Conservation (phyloP, 1,140 invertebrate species). For the Uloborus diversus region DNA sequence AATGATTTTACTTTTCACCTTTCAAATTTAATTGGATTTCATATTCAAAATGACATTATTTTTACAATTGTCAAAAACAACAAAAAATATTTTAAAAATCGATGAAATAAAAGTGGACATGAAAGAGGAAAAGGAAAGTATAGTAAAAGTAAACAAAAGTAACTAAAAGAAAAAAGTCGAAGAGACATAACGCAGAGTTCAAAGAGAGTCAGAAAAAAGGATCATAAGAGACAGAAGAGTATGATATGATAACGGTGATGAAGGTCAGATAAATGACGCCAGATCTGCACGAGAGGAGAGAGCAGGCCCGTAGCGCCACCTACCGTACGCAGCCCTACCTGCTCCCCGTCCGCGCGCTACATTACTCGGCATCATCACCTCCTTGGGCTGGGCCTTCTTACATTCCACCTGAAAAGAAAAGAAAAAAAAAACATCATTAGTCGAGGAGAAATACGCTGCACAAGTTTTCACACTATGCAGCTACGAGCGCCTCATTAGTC, state of each 20-base stretch:
- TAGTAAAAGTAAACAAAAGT: too few species aligned
- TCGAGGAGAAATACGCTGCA: too few species aligned
- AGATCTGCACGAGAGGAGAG: slow-evolving; percentile 34
- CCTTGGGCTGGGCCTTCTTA: slow-evolving; percentile 99
- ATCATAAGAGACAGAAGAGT: too few species aligned
- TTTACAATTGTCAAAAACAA: too few species aligned
- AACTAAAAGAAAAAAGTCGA: background rate
- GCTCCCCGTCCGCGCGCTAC: slow-evolving; percentile 59
- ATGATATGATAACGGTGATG: slow-evolving; percentile 37
- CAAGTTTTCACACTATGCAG: too few species aligned
- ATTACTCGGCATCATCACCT: slow-evolving; percentile 90
- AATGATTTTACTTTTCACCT: too few species aligned
- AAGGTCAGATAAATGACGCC: slow-evolving; percentile 42
- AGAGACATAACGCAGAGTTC: background rate
- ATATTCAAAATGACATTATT: too few species aligned
- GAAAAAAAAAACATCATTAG: background rate
- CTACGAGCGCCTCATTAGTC: too few species aligned
- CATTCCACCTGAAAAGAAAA: slow-evolving; percentile 87
- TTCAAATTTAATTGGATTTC: too few species aligned
- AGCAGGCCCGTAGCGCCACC: slow-evolving; percentile 57
- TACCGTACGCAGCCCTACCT: slow-evolving; percentile 62
- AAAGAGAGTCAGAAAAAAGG: slow-evolving; percentile 24
- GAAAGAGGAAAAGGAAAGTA: too few species aligned
- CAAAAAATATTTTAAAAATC: too few species aligned
- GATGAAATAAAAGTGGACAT: too few species aligned